These are phyloP conservation scores for Cistogaster globosa DNA, from an alignment of 2,888 invertebrate species.

Conservation along the genomic window DNA sequence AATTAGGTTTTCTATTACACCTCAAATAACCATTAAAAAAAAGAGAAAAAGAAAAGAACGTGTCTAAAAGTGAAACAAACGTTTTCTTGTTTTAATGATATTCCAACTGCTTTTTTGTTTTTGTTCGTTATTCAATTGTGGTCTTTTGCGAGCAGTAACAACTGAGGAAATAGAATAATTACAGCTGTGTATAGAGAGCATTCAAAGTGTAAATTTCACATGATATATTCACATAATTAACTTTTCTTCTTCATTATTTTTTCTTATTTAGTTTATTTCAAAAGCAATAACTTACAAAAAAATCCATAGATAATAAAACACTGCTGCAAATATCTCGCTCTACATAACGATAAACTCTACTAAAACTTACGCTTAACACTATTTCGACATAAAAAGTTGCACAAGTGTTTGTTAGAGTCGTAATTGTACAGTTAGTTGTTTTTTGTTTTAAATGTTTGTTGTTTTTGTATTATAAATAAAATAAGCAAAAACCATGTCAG, in stretches of 20 bases:
- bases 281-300: neutral
- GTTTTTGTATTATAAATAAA: neutral
- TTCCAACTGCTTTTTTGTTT: no score
- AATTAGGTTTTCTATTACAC: slow-evolving; percentile 64
- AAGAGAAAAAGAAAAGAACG: slow-evolving; percentile 2
- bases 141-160: slow-evolving; percentile 16
- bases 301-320: slow-evolving; percentile 40
- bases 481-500: slow-evolving; percentile 47
- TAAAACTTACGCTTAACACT: neutral
- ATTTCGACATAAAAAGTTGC: slow-evolving; percentile 20
- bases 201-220: slow-evolving; percentile 62
- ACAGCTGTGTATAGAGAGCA: slow-evolving; percentile 38
- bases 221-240: slow-evolving; percentile 70
- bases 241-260: slow-evolving; percentile 15
- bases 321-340: slow-evolving; percentile 5
- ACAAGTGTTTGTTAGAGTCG: slow-evolving; percentile 10
- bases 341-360: neutral
- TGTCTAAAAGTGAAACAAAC: slow-evolving; percentile 29
- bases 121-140: neutral
- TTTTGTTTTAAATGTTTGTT: neutral
- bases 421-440: neutral
- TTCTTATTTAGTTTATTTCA: neutral
- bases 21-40: slow-evolving; percentile 20
- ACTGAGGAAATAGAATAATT: slow-evolving; percentile 44
- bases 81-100: slow-evolving; percentile 21